Evolutionary conservation across 2,888 invertebrate genomes (phyloP), one percentile per base, ranked within the genome.

Genomic region (Andrena praecox): DNA sequence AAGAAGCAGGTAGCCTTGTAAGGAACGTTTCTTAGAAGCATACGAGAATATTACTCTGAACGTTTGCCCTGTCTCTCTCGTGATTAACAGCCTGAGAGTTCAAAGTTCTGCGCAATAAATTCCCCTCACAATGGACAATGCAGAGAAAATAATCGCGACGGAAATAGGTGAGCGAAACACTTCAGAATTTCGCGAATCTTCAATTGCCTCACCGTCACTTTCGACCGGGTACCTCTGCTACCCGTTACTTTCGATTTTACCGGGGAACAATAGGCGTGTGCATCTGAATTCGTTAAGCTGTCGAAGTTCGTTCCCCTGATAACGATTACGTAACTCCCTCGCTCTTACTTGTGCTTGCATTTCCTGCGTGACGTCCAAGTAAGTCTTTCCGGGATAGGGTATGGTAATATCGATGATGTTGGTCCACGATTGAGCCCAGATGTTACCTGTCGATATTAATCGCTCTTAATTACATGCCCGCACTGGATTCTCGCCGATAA

Each of bases 341-440:
- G 5, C 20, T 71, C 59, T 74, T 92, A 96, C 97, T 95, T 97
- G 97, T 89, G 96, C 95, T 31, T 95, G 93, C 97, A 99, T 97
- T 92, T 97, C 96, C 0, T 96, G 96, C 0, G 98, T 97, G 0
- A 98, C 97, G 94, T 98, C 98, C 5, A 98, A 95, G 85, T 97
- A 96, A 75, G 96, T 96, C 91, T 97, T 97, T 24, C 98, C 97
- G 1, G 98, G 98, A 94, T 97, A 98, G 0, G 99, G 98, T 85
- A 97, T 96, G 0, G 98, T 96, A 59, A 97, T 94, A 81, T 98
- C 97, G 80, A 97, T 95, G 27, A 98, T 96, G 84, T 97, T 97
- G 0, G 96, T 95, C 98, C 98, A 98, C 62, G 97, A 96, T 94
- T 98, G 98, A 0, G 96, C 97, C 97, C 98, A 98, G 97, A 98